phyloP scores from a whole-genome alignment of 2,888 invertebrate genomes.

The Alloplasta piceator region DNA sequence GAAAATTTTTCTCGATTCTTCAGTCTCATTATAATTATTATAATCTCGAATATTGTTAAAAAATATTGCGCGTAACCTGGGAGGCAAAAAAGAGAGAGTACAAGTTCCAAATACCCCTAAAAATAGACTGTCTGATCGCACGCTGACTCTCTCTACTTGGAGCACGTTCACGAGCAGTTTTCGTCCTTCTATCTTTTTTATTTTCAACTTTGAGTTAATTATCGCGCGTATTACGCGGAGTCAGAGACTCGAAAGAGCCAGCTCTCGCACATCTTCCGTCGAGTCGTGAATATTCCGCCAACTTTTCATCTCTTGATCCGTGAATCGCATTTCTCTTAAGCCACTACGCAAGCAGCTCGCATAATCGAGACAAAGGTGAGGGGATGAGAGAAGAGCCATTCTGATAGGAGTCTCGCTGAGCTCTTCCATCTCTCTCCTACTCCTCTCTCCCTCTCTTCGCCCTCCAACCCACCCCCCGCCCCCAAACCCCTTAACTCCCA shows the following conservation, averaged over 20 bases:
- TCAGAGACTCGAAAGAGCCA: not conserved
- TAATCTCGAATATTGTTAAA: no score
- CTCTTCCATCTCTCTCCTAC: slow-evolving; percentile 26
- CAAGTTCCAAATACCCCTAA: not conserved
- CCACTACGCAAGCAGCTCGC: slow-evolving; percentile 38
- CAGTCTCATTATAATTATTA: no score
- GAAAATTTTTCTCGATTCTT: no score
- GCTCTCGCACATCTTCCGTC: not conserved
- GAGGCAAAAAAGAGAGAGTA: not conserved
- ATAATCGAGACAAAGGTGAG: slow-evolving; percentile 32
- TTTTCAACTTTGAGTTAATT: no score
- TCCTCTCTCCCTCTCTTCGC: no score
- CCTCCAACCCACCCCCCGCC: no score
- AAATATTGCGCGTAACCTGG: no score
- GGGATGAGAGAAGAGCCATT: not conserved
- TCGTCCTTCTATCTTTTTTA: no score
- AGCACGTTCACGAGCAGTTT: not conserved
- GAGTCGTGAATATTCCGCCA: slow-evolving; percentile 23
- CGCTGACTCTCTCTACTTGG: slow-evolving; percentile 12
- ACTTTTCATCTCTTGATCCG: slow-evolving; percentile 48
- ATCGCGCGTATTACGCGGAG: no score
- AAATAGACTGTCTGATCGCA: slow-evolving; percentile 5
- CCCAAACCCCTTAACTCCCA: not conserved
- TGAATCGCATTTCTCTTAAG: slow-evolving; percentile 26
- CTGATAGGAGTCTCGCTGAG: not conserved